A percentile compares a stretch with the other conserved stretches of the same genome.
phyloP scores from a whole-genome alignment of 2,888 invertebrate species.

The Heliconius hortense region DNA sequence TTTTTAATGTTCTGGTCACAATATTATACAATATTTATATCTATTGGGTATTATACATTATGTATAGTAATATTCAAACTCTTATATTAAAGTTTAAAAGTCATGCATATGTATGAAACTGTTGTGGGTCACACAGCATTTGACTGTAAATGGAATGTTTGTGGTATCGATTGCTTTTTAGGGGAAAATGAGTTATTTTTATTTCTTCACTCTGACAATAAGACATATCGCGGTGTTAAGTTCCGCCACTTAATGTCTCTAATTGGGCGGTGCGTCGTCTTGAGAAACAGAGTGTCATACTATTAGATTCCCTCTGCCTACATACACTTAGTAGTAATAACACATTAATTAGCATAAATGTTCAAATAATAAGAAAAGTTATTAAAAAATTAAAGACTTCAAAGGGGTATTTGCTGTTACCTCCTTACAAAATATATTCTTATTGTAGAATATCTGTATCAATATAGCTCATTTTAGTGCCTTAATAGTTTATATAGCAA shows the following conservation, averaged over 20 bases:
- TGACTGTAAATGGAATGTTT: no score
- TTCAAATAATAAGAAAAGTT: no score
- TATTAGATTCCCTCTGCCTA: no score
- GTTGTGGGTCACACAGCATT: background rate
- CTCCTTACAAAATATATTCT: background rate
- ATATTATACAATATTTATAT: conserved; percentile 13
- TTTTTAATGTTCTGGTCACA: background rate
- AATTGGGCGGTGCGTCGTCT: background rate
- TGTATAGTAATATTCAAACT: conserved; percentile 20
- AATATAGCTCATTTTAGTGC: conserved; percentile 11
- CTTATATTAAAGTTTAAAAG: background rate
- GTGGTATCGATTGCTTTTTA: no score
- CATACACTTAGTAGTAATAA: no score
- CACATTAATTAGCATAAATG: no score
- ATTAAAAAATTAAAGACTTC: background rate
- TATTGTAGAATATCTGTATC: background rate
- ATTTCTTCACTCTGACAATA: background rate
- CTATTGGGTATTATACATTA: conserved; percentile 13
- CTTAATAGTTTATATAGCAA: conserved; percentile 8
- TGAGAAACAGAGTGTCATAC: background rate
- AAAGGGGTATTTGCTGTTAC: background rate
- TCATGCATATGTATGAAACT: background rate
- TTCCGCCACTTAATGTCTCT: background rate
- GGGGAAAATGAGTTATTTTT: background rate
- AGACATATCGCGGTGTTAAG: background rate